Base-by-base conservation (phyloP, 2,888 invertebrate species). In the Melangyna quadrimaculata region DNA sequence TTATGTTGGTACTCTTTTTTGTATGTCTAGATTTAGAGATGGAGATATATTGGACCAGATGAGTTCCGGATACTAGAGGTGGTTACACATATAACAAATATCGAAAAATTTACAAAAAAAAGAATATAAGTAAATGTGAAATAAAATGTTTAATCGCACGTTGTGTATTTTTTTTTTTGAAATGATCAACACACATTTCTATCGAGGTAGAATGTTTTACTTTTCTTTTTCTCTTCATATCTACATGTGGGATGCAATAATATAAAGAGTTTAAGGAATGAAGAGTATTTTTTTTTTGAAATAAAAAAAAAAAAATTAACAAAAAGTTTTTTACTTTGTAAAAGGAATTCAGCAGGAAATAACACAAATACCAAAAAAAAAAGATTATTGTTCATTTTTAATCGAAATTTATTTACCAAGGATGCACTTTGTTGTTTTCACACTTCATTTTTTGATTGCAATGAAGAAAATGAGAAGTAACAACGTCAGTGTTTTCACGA, bases 61-160 rank as follows among this genome's bases (percentile, higher is more conserved):
- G 82, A 83, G 78, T 73, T 82, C 69, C 72, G 78, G 82, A 82
- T 82, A 83, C 82, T 78, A 80, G 80, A 86, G 80, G 75, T 80
- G 80, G 71, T 80, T 80, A 69, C 61, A 72, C 40, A 57, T 72
- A 53, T 69, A 71, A 73, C 69, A 75, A 74, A 79, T 74, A 84
- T 79, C 63, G 73, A 69, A 67, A 59, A 61, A 75, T 53, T 14
- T 45, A 67, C 43, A 35, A 24, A 14, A 14, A 19, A 40, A 14
- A 59, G 59, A 32, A 24, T 45, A 35, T 17, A 14, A 40, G 74
- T 70, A 48, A 65, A 37, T 37, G 57, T 57, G 45, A 48, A 57
- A 43, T 74, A 70, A 77, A 80, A 84, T 84, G 53, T 80, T 84
- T 69, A 80, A 80, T 84, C 72, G 75, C 61, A 84, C 69, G 45